Conservation (phyloP, 2,797 vertebrate genomes). For the Rhinatrema bivittatum region DNA sequence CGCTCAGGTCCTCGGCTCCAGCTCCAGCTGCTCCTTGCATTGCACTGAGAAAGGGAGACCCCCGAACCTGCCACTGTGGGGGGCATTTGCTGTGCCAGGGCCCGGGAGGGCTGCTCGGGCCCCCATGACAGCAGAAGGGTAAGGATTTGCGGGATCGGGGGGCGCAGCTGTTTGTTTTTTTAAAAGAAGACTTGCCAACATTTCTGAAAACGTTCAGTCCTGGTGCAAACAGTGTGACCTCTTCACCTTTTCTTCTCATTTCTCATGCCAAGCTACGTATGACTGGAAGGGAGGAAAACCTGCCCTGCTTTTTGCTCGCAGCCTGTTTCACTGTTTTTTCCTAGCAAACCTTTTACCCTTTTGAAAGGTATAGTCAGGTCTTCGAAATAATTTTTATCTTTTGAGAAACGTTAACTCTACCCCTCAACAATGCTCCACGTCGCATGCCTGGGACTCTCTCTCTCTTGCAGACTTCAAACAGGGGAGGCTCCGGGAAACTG, state of each 20-base stretch:
- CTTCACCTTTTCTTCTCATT: constrained; percentile 29
- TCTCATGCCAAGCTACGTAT: constrained; percentile 29
- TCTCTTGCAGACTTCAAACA: too few species aligned
- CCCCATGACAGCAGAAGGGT: constrained; percentile 6
- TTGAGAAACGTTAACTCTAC: constrained; percentile 34
- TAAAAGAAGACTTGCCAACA: constrained; percentile 19
- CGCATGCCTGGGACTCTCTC: too few species aligned
- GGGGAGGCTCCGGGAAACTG: too few species aligned
- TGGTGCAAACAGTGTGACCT: constrained; percentile 25
- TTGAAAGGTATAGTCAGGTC: constrained; percentile 11
- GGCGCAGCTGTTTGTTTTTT: neutral
- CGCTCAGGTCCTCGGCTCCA: too few species aligned
- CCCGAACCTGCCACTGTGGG: too few species aligned
- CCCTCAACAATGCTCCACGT: constrained; percentile 20
- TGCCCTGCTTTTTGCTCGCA: constrained; percentile 35
- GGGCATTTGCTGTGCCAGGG: too few species aligned
- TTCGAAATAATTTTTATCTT: constrained; percentile 52
- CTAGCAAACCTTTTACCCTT: constrained; percentile 55
- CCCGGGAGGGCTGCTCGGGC: too few species aligned
- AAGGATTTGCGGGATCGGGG: constrained; percentile 1
- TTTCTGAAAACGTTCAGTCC: constrained; percentile 17
- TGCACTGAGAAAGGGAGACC: too few species aligned
- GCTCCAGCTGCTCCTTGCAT: too few species aligned
- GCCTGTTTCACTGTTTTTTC: neutral
- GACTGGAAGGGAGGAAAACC: constrained; percentile 18